These are phyloP conservation scores for Xestia xanthographa DNA, from an alignment of 2,888 invertebrate species.

Conservation along the genomic window DNA sequence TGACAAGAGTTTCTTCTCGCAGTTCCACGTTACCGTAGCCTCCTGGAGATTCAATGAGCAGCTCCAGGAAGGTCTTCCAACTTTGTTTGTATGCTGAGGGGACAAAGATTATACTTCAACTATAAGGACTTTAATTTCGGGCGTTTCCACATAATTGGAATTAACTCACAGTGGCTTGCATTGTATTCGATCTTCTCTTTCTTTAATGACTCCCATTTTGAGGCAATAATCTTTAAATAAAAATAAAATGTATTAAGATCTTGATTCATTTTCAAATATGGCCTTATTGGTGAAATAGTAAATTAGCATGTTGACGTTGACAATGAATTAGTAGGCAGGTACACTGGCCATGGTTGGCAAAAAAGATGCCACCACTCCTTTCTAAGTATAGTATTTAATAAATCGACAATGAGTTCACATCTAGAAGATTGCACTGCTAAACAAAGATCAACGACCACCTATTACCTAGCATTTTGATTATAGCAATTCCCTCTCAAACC, in stretches of 20 bases:
- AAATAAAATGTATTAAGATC: not conserved
- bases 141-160: not conserved
- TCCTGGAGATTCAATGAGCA: constrained; percentile 69
- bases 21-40: constrained; percentile 70
- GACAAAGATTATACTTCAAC: not conserved
- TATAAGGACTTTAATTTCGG: not conserved
- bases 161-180: constrained; percentile 13
- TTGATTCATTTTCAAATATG: not conserved
- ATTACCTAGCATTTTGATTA: not conserved
- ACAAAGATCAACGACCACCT: not conserved
- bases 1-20: constrained; percentile 74
- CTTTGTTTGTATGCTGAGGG: constrained; percentile 34
- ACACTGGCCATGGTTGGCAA: not conserved
- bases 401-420: not conserved
- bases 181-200: not conserved
- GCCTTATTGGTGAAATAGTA: not conserved
- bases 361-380: not conserved
- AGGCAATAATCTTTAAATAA: constrained; percentile 23
- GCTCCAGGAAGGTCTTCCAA: constrained; percentile 71
- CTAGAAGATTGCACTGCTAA: not conserved
- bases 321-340: not conserved
- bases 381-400: not conserved
- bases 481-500: not conserved
- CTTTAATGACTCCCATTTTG: constrained; percentile 28
- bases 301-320: not conserved